These are phyloP conservation scores for Mesorhabditis spiculigera DNA, from an alignment of 2,888 invertebrate species.

Conservation along the genomic window DNA sequence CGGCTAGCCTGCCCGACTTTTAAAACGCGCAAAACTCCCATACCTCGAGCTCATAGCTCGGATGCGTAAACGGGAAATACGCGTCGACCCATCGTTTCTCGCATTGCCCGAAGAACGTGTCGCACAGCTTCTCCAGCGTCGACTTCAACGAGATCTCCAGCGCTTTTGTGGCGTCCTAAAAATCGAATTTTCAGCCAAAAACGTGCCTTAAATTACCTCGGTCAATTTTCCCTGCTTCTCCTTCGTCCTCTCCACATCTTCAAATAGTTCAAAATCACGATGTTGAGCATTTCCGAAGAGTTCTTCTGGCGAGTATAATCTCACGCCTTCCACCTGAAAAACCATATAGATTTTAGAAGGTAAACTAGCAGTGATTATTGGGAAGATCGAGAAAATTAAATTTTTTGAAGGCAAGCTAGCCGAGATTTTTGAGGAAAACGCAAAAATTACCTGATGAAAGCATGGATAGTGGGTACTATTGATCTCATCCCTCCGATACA, in stretches of 20 bases:
- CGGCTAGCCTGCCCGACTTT: too few relatives aligned
- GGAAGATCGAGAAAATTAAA: too few relatives aligned
- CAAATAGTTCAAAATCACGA: slow-evolving; percentile 17
- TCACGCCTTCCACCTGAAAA: slow-evolving; percentile 43
- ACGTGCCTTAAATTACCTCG: too few relatives aligned
- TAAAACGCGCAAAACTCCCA: background rate
- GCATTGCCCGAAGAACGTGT: slow-evolving; percentile 56
- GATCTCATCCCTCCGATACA: slow-evolving; percentile 90
- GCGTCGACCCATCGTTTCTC: slow-evolving; percentile 74
- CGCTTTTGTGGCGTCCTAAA: slow-evolving; percentile 38
- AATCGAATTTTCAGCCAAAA: too few relatives aligned
- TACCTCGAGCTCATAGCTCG: slow-evolving; percentile 91
- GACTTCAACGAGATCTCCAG: slow-evolving; percentile 47
- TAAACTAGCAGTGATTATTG: too few relatives aligned
- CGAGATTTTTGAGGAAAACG: background rate
- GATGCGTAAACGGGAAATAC: slow-evolving; percentile 96
- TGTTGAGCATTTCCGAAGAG: slow-evolving; percentile 36
- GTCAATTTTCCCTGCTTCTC: slow-evolving; percentile 11
- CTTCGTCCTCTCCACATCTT: slow-evolving; percentile 15
- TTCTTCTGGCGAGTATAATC: slow-evolving; percentile 45
- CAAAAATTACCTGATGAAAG: slow-evolving; percentile 78
- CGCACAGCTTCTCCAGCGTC: slow-evolving; percentile 46
- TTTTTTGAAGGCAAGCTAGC: background rate
- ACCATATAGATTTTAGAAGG: background rate
- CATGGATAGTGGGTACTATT: slow-evolving; percentile 92